A percentile compares a stretch with the other conserved stretches of the same genome.
These are phyloP conservation scores for Lagodon rhomboides DNA, from an alignment of 2,797 vertebrate species.

Conservation along the genomic window DNA sequence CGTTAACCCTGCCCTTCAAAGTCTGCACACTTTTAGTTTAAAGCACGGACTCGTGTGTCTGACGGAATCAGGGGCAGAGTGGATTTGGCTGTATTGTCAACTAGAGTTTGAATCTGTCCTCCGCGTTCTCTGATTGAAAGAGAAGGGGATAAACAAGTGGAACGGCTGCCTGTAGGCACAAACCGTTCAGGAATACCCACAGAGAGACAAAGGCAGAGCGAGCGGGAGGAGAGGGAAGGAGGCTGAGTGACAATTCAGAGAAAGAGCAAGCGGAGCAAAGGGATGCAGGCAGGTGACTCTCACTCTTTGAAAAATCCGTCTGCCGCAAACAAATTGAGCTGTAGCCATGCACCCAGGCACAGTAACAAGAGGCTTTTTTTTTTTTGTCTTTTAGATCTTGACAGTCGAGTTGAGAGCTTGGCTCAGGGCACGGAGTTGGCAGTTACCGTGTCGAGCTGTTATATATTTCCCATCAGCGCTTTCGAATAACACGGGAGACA, in stretches of 20 bases:
- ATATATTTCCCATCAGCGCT: slow-evolving; percentile 68
- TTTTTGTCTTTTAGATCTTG: slow-evolving; percentile 75
- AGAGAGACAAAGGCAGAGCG: slow-evolving; percentile 58
- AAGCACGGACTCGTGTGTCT: slow-evolving; percentile 46
- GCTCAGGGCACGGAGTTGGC: slow-evolving; percentile 64
- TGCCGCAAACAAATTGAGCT: slow-evolving; percentile 73
- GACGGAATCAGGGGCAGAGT: slow-evolving; percentile 63
- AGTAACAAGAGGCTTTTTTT: slow-evolving; percentile 68
- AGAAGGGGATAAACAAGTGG: slow-evolving; percentile 77
- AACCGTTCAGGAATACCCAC: slow-evolving; percentile 65
- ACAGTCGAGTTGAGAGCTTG: slow-evolving; percentile 69
- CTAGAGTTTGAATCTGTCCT: slow-evolving; percentile 67
- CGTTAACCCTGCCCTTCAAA: slow-evolving; percentile 30
- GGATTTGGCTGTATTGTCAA: slow-evolving; percentile 71
- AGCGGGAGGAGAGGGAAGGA: slow-evolving; percentile 32
- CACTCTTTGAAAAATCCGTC: slow-evolving; percentile 57
- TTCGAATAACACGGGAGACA: slow-evolving; percentile 66
- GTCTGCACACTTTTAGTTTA: slow-evolving; percentile 40
- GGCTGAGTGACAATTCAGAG: slow-evolving; percentile 64
- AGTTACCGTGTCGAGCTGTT: slow-evolving; percentile 66
- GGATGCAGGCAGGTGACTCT: slow-evolving; percentile 68
- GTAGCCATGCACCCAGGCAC: slow-evolving; percentile 59
- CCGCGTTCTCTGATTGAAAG: slow-evolving; percentile 64
- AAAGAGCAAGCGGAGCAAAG: slow-evolving; percentile 60
- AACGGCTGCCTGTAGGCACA: slow-evolving; percentile 63